Conservation (phyloP, 2,113 vertebrate genomes). For the Apaloderma vittatum region DNA sequence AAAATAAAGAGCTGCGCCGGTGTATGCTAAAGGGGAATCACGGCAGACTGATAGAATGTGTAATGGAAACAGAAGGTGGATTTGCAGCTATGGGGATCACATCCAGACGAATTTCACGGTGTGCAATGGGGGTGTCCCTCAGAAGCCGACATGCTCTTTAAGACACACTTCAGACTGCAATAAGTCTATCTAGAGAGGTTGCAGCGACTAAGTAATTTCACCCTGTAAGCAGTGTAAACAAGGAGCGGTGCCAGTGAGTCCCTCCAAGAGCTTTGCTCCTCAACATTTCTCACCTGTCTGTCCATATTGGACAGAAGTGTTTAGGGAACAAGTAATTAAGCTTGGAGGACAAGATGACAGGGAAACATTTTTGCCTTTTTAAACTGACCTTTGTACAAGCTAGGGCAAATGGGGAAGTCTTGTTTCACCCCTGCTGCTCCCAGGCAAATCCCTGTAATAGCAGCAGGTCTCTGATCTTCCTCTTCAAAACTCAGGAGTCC, state of each 20-base stretch:
- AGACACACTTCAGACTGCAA: conserved; percentile 5
- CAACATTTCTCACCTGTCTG: rapidly evolving
- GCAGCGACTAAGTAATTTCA: background rate
- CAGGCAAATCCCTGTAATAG: background rate
- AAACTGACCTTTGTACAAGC: background rate
- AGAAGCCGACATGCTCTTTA: background rate
- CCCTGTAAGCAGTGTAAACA: background rate
- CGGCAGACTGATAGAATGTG: background rate
- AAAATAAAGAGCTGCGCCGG: background rate
- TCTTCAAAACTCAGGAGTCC: background rate
- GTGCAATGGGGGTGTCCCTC: background rate
- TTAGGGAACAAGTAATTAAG: background rate
- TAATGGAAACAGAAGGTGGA: background rate
- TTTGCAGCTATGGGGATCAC: conserved; percentile 11
- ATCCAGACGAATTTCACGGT: background rate
- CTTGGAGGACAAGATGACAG: background rate
- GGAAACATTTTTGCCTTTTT: background rate
- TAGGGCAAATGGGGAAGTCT: background rate
- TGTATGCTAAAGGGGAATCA: background rate
- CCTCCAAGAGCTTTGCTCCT: background rate
- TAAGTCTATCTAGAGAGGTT: background rate
- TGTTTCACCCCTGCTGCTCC: background rate
- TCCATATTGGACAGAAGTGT: background rate
- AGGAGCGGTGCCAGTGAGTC: background rate
- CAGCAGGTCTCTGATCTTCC: background rate